Evolutionary conservation across 2,888 invertebrate genomes (phyloP).

Genomic region (Amphipoea oculea): DNA sequence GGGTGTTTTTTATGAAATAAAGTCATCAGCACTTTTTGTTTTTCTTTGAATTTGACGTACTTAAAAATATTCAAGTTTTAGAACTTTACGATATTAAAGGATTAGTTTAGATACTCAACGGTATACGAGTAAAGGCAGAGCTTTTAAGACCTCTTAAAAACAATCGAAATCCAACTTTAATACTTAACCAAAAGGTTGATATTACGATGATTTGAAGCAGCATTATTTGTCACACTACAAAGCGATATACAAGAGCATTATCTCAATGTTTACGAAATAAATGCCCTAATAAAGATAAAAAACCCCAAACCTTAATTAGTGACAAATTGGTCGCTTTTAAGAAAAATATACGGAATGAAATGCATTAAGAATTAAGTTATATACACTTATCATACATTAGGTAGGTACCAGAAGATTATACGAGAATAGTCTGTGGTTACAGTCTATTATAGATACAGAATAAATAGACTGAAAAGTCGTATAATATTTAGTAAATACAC

Average conservation of each 20-base stretch:
- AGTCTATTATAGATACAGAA: background rate
- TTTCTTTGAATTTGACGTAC: background rate
- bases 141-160: background rate
- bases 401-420: background rate
- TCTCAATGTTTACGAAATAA: slow-evolving; percentile 77
- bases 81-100: background rate
- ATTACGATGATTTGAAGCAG: background rate
- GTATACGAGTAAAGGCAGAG: slow-evolving; percentile 5
- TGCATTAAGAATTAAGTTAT: slow-evolving; percentile 65
- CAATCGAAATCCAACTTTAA: slow-evolving; percentile 18
- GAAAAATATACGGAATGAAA: slow-evolving; percentile 72
- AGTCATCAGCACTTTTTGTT: slow-evolving; percentile 18
- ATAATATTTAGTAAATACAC: background rate
- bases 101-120: slow-evolving; percentile 40
- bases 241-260: slow-evolving; percentile 59
- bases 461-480: no score
- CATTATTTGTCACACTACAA: slow-evolving; percentile 47
- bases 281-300: slow-evolving; percentile 80
- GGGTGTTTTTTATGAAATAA: slow-evolving; percentile 26
- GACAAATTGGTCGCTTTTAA: slow-evolving; percentile 79
- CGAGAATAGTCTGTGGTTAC: no score
- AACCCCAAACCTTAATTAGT: slow-evolving; percentile 78
- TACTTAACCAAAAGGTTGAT: slow-evolving; percentile 17
- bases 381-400: background rate
- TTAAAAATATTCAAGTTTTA: slow-evolving; percentile 12